phyloP scores from a whole-genome alignment of 1,140 invertebrate genomes.

The Antheraea mylitta region DNA sequence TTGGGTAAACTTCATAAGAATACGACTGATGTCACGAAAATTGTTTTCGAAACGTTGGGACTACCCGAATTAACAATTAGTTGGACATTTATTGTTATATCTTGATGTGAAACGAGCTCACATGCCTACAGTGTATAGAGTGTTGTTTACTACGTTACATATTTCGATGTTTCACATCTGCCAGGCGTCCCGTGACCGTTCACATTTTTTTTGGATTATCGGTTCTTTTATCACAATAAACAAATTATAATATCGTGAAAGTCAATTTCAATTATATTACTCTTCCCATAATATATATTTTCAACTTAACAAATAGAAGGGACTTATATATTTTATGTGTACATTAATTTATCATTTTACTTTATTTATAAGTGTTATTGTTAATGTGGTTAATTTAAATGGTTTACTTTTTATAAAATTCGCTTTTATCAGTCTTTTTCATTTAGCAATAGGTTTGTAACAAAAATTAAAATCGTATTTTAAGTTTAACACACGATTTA shows the following conservation, averaged over 20 bases:
- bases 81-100: not conserved
- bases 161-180: too few species aligned
- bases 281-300: not conserved
- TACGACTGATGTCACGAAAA: not conserved
- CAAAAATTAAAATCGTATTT: not conserved
- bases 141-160: too few species aligned
- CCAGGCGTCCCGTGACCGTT: too few species aligned
- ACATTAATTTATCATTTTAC: constrained; percentile 6
- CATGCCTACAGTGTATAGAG: too few species aligned
- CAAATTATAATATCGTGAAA: not conserved
- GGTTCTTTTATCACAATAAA: not conserved
- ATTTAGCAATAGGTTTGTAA: constrained; percentile 24
- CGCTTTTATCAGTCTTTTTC: constrained; percentile 76
- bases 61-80: too few species aligned
- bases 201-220: too few species aligned
- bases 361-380: constrained; percentile 7
- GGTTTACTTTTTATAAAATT: constrained; percentile 61
- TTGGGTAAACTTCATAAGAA: not conserved
- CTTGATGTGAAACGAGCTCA: too few species aligned
- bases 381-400: constrained; percentile 20
- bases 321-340: not conserved
- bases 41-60: too few species aligned
- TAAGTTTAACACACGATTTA: not conserved
- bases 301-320: not conserved
- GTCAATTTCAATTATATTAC: not conserved